phyloP scores from a whole-genome alignment of 2,113 vertebrate genomes.

The Cheirogaleus medius region DNA sequence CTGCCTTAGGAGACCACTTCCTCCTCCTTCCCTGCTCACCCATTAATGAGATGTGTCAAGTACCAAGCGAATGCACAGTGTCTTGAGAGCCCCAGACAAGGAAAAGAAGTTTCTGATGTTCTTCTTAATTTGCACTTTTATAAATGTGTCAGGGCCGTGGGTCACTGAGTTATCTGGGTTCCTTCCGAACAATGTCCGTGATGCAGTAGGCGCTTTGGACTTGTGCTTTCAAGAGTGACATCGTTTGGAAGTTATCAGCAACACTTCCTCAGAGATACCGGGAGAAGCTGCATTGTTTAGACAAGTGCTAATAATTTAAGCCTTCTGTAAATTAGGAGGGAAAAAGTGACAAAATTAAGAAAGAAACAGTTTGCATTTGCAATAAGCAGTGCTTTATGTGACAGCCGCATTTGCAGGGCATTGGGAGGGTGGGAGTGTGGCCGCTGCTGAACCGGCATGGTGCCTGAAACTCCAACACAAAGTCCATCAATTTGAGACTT shows the following conservation, averaged over 20 bases:
- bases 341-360: conserved; percentile 48
- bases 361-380: not conserved
- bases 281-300: not conserved
- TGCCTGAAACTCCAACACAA: not conserved
- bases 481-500: not conserved
- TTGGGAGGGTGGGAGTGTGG: not conserved
- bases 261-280: not conserved
- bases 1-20: not conserved
- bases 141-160: not conserved
- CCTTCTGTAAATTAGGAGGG: conserved; percentile 41
- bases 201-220: not conserved
- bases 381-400: not conserved
- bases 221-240: not conserved
- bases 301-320: conserved; percentile 65
- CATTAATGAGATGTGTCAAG: not conserved
- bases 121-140: conserved; percentile 54
- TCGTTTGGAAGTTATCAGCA: conserved; percentile 6
- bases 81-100: not conserved
- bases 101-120: conserved; percentile 34
- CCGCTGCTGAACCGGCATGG: accelerated
- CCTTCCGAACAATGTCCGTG: not conserved
- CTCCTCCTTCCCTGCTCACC: accelerated
- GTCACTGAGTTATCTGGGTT: not conserved
- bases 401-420: not conserved
- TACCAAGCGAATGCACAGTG: not conserved